Evolutionary conservation across 2,113 vertebrate species (phyloP), one percentile per base, ranked within the genome.

Genomic region (Probosciger aterrimus): DNA sequence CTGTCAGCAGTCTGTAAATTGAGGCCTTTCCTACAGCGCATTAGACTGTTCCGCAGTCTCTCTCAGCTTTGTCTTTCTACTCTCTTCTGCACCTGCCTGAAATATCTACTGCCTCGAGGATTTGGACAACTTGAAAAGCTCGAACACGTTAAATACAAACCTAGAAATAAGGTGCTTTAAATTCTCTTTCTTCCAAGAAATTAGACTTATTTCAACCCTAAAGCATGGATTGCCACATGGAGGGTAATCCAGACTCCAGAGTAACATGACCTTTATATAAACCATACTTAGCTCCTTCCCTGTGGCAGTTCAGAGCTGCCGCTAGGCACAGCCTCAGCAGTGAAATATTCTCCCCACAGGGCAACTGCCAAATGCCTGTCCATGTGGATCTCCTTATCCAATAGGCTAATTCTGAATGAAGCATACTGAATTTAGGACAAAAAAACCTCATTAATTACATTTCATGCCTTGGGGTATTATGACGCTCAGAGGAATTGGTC

Each of bases 401-500:
- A 87, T 59, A 68, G 33, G 70, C 18, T 82, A 75, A 71, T 87
- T 84, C 3, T 2, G 50, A 92, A 71, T 0, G 0, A 88, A 75
- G 18, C 20, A 23, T 27, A 5, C 10, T 67, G 55, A 89, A 89
- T 92, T 84, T 41, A 70, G 77, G 47, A 84, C 81, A 76, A 6
- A 50, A 50, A 74, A 93, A 14, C 0, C 41, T 81, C 60, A 50
- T 24, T 28, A 87, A 94, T 84, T 84, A 10, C 15, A 6, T 76
- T 79, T 84, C 47, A 33, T 87, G 69, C 43, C 33, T 71, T 87
- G 65, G 81, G 87, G 84, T 82, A 30, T 50, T 87, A 71, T 89
- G 87, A 75, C 62, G 78, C 81, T 93, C 65, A 78, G 84, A 70
- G n/a, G 43, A 91, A 50, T 1, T 74, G 28, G 37, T 70, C 73